These are phyloP conservation scores for Sclerurus mexicanus DNA, from an alignment of 2,113 vertebrate species.

Conservation along the genomic window DNA sequence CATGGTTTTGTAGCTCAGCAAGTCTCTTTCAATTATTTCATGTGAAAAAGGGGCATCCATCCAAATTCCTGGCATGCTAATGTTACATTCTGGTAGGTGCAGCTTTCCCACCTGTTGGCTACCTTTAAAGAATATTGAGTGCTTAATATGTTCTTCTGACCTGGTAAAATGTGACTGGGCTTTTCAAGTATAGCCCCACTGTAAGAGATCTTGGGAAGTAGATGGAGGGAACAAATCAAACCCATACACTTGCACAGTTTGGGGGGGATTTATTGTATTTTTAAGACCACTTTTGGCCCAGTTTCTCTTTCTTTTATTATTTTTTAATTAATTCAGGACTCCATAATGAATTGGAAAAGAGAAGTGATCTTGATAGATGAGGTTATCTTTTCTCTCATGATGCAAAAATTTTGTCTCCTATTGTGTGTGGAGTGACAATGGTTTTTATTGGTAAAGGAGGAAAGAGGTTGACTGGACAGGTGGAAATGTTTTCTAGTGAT, in stretches of 20 bases:
- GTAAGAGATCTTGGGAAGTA: neutral
- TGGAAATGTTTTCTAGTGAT: neutral
- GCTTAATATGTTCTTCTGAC: neutral
- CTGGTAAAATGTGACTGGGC: neutral
- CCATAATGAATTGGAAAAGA: neutral
- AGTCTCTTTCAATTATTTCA: neutral
- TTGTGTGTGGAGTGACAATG: neutral
- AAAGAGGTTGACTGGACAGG: neutral
- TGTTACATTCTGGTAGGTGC: neutral
- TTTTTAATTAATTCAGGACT: neutral
- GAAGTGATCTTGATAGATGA: neutral
- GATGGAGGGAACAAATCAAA: neutral
- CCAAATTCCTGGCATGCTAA: neutral
- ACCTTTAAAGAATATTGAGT: neutral
- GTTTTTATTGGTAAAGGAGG: neutral
- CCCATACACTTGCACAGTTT: neutral
- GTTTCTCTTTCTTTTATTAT: neutral
- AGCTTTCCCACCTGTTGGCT: neutral
- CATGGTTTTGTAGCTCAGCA: neutral
- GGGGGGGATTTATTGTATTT: accelerated
- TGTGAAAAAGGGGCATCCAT: neutral
- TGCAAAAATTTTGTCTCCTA: neutral
- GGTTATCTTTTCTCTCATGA: neutral
- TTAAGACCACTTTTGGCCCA: neutral
- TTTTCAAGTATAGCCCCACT: neutral